Evolutionary conservation across 2,888 invertebrate species (phyloP).

Genomic region (Brenthis daphne): DNA sequence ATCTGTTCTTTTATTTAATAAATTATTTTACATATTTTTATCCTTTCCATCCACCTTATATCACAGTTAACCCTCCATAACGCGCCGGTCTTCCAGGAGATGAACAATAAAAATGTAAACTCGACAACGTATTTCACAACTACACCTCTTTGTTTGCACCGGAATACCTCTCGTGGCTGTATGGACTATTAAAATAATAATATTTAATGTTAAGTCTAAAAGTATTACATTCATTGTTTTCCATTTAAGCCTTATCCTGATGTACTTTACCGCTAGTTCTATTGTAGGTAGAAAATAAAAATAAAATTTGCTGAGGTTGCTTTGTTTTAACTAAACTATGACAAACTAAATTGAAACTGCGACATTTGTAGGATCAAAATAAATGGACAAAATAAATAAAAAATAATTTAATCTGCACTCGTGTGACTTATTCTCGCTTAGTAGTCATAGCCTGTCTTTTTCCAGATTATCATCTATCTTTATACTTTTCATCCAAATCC

Average conservation of each 20-base stretch:
- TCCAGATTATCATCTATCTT: too few species aligned
- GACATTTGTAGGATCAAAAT: too few species aligned
- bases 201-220: slow-evolving; percentile 15
- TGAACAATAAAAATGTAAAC: slow-evolving; percentile 67
- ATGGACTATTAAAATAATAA: slow-evolving; percentile 16
- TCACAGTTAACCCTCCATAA: slow-evolving; percentile 41
- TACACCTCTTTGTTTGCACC: slow-evolving; percentile 48
- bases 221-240: background rate
- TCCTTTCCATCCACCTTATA: slow-evolving; percentile 40
- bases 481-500: too few species aligned
- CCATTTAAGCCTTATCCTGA: background rate
- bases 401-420: too few species aligned
- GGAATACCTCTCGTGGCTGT: slow-evolving; percentile 44
- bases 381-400: too few species aligned
- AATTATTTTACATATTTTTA: background rate
- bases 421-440: too few species aligned
- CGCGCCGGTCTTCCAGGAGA: slow-evolving; percentile 48
- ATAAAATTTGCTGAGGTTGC: too few species aligned
- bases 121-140: slow-evolving; percentile 59
- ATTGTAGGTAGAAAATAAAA: background rate
- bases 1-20: background rate
- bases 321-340: too few species aligned
- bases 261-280: background rate
- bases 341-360: too few species aligned
- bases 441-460: too few species aligned